Evolutionary conservation across 2,888 invertebrate species (phyloP).

Genomic region (Celastrina argiolus): DNA sequence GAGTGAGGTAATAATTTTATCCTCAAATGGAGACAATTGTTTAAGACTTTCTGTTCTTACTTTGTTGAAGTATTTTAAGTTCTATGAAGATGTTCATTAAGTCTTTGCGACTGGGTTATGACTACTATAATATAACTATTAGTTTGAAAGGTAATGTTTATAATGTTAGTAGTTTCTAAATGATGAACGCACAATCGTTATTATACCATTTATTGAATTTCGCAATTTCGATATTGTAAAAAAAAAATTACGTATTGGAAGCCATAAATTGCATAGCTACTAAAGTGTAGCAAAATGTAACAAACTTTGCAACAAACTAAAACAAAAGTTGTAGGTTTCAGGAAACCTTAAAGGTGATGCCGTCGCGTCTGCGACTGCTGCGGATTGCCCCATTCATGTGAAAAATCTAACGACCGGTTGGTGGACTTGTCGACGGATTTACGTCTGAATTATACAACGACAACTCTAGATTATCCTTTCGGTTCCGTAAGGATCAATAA

Average conservation of each 20-base stretch:
- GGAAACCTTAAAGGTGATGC: slow-evolving; percentile 61
- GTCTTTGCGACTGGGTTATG: background rate
- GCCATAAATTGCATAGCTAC: slow-evolving; percentile 20
- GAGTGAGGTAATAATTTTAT: slow-evolving; percentile 68
- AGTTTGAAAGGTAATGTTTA: background rate
- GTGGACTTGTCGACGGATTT: slow-evolving; percentile 26
- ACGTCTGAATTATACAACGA: slow-evolving; percentile 18
- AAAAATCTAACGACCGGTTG: slow-evolving; percentile 35
- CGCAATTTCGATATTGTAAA: too few species aligned
- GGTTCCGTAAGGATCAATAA: too few species aligned
- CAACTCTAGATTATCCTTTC: background rate
- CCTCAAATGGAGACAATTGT: slow-evolving; percentile 45
- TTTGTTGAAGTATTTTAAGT: slow-evolving; percentile 1
- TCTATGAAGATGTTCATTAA: slow-evolving; percentile 4
- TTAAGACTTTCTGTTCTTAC: slow-evolving; percentile 5
- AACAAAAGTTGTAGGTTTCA: slow-evolving; percentile 61
- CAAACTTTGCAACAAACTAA: slow-evolving; percentile 50
- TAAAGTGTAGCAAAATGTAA: slow-evolving; percentile 30
- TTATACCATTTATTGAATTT: background rate
- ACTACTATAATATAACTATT: background rate
- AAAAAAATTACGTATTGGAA: background rate
- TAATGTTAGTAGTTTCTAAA: background rate
- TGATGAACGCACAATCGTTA: background rate
- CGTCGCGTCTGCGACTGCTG: slow-evolving; percentile 39
- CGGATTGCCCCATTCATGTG: slow-evolving; percentile 40